These are phyloP conservation scores for Drosophila mimetica DNA, from an alignment of 2,888 invertebrate species.

Conservation along the genomic window DNA sequence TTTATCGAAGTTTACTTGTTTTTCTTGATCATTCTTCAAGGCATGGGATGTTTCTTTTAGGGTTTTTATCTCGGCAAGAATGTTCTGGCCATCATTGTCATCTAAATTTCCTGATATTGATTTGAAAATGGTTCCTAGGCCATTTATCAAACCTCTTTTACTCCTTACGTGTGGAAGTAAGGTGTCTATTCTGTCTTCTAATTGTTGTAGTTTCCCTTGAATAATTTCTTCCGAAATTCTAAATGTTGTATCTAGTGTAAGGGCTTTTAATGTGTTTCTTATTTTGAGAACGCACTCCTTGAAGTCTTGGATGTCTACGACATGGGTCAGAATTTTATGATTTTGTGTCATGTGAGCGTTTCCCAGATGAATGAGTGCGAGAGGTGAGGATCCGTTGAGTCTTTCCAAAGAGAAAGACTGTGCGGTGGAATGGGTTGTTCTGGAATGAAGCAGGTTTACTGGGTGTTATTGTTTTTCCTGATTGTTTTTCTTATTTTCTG, in stretches of 20 bases:
- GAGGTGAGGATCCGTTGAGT: conserved; percentile 2
- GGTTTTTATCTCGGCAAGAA: too few species aligned
- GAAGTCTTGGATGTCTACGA: background rate
- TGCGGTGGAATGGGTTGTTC: background rate
- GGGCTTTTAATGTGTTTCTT: conserved; percentile 1
- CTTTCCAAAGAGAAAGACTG: conserved; percentile 1
- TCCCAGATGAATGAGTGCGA: background rate
- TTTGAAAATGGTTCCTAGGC: background rate
- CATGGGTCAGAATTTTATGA: background rate
- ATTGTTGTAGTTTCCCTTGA: conserved; percentile 1
- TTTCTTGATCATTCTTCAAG: too few species aligned
- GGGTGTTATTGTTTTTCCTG: conserved; percentile 22
- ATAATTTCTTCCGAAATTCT: background rate
- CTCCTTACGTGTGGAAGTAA: background rate
- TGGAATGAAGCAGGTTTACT: conserved; percentile 8
- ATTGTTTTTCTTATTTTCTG: background rate
- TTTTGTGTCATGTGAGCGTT: background rate
- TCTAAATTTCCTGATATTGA: conserved; percentile 5
- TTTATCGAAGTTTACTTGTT: background rate
- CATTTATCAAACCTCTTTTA: background rate
- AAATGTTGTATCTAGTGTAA: background rate
- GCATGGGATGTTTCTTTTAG: too few species aligned
- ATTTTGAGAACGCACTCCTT: background rate
- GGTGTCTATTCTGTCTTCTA: conserved; percentile 1
- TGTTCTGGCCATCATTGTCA: background rate